These are phyloP conservation scores for Zaprionus vittiger DNA, from an alignment of 1,140 invertebrate species.

Conservation along the genomic window DNA sequence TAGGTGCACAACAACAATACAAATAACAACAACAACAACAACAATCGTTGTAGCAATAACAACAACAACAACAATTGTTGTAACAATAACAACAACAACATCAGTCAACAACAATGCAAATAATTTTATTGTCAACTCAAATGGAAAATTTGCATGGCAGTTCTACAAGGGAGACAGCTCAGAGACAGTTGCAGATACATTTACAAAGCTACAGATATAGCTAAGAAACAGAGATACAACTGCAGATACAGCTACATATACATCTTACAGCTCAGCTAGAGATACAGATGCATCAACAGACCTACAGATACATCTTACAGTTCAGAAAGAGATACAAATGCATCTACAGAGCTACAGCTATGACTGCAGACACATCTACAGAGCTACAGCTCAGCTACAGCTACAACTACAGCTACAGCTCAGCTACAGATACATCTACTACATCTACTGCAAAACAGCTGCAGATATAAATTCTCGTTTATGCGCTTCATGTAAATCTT, in stretches of 20 bases:
- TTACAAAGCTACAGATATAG: constrained; percentile 2
- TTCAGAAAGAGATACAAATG: constrained; percentile 14
- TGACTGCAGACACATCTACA: neutral
- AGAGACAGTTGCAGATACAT: constrained; percentile 25
- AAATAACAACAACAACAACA: constrained; percentile 44
- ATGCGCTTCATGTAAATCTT: neutral
- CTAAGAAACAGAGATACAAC: neutral
- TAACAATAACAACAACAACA: constrained; percentile 35
- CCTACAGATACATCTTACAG: neutral
- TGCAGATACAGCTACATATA: too few species aligned
- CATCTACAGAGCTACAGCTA: constrained; percentile 24
- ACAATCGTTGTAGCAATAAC: neutral
- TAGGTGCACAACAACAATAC: constrained; percentile 51
- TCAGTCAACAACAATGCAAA: constrained; percentile 60
- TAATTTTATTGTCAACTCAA: constrained; percentile 75
- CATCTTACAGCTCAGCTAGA: neutral
- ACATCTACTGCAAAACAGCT: neutral
- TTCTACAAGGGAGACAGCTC: constrained; percentile 12
- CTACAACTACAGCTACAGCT: neutral
- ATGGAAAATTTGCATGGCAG: constrained; percentile 49
- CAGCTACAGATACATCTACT: neutral
- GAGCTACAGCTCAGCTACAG: constrained; percentile 17
- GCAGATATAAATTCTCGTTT: neutral
- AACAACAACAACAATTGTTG: constrained; percentile 20
- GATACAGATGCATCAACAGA: too few species aligned